Percentiles rank a stretch among this genome's conserved stretches.
phyloP scores from a whole-genome alignment of 1,140 invertebrate genomes.

The Teleogryllus occipitalis region DNA sequence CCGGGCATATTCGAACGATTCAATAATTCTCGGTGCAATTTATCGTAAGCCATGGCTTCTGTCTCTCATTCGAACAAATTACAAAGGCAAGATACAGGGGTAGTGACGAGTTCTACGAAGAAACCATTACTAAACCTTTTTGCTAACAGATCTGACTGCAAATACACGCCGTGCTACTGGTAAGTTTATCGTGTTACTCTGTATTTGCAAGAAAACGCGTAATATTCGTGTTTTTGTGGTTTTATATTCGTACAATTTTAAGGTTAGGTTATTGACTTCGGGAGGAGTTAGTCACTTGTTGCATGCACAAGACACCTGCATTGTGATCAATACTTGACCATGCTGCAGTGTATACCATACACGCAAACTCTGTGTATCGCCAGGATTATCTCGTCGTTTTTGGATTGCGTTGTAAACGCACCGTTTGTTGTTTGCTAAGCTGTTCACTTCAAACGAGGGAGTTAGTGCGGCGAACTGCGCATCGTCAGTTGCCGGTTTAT shows the following conservation, averaged over 20 bases:
- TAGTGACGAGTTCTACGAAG: slow-evolving; percentile 18
- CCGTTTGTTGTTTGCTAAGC: background rate
- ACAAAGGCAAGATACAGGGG: slow-evolving; percentile 22
- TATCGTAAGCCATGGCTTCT: slow-evolving; percentile 18
- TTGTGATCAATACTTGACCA: slow-evolving; percentile 20
- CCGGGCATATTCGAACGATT: background rate
- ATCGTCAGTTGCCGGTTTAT: no score
- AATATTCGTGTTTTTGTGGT: background rate
- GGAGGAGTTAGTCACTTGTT: slow-evolving; percentile 11
- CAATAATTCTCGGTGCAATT: background rate
- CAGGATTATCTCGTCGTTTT: background rate
- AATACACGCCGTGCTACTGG: slow-evolving; percentile 47
- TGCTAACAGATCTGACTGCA: slow-evolving; percentile 38
- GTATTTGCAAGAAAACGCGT: background rate
- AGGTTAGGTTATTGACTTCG: slow-evolving; percentile 11
- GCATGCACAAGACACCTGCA: slow-evolving; percentile 13
- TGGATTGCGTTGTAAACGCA: background rate
- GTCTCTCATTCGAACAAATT: slow-evolving; percentile 19
- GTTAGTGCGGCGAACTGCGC: no score
- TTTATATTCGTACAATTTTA: background rate
- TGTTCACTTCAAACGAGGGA: background rate
- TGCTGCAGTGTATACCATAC: slow-evolving; percentile 4
- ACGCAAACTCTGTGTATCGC: background rate
- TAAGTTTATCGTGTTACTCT: slow-evolving; percentile 28
- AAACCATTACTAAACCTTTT: slow-evolving; percentile 41